Evolutionary conservation across 1,140 invertebrate species (phyloP).

Genomic region (Sycophila sp.): DNA sequence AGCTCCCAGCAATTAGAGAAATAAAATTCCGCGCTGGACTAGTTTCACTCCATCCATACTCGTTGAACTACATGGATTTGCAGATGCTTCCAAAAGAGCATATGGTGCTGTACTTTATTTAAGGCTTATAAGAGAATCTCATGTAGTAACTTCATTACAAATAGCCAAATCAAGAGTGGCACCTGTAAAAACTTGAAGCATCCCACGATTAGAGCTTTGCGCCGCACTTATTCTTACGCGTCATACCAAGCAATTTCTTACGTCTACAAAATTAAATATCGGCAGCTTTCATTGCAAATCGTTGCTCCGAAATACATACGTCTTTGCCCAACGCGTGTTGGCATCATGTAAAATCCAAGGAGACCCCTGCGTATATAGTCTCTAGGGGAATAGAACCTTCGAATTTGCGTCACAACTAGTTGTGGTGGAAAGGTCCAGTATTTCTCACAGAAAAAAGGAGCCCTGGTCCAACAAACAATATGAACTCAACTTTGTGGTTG

Average conservation of each 20-base stretch:
- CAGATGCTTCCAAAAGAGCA: slow-evolving; percentile 42
- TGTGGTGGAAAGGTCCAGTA: slow-evolving; percentile 55
- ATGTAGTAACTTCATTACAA: slow-evolving; percentile 36
- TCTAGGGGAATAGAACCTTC: slow-evolving; percentile 29
- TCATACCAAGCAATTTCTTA: slow-evolving; percentile 44
- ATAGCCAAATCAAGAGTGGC: slow-evolving; percentile 40
- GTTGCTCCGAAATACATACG: slow-evolving; percentile 49
- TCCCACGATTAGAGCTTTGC: slow-evolving; percentile 44
- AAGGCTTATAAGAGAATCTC: neutral
- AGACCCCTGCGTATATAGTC: slow-evolving; percentile 10
- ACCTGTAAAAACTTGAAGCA: slow-evolving; percentile 35
- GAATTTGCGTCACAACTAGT: neutral
- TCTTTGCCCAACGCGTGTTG: slow-evolving; percentile 19
- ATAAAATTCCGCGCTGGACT: neutral
- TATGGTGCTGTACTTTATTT: slow-evolving; percentile 47
- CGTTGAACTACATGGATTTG: slow-evolving; percentile 45
- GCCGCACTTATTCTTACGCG: slow-evolving; percentile 34
- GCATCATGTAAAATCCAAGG: slow-evolving; percentile 25
- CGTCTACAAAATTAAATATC: neutral
- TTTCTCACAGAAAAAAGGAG: neutral
- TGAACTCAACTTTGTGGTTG: no score
- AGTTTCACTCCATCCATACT: neutral
- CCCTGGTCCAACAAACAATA: neutral
- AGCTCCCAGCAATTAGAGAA: no score
- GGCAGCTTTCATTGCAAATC: slow-evolving; percentile 53